phyloP scores from a whole-genome alignment of 2,113 vertebrate species.

The Tursiops truncatus region DNA sequence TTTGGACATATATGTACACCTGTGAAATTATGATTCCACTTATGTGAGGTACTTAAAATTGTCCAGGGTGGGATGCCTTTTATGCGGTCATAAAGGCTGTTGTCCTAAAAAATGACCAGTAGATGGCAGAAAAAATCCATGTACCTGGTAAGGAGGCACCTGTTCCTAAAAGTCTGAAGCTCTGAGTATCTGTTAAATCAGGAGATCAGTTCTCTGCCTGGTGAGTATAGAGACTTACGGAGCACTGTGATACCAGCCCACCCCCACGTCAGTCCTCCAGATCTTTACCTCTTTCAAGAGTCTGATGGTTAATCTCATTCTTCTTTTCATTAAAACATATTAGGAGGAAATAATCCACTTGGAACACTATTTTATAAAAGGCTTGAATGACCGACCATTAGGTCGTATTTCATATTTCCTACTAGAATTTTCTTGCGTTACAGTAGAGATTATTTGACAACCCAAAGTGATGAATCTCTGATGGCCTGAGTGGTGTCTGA shows the following conservation, averaged over 20 bases:
- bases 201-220: background rate
- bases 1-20: background rate
- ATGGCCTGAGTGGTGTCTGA: background rate
- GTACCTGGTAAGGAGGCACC: background rate
- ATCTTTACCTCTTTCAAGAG: background rate
- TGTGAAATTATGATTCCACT: background rate
- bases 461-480: background rate
- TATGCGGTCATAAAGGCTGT: background rate
- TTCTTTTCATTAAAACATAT: background rate
- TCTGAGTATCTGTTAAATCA: background rate
- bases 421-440: background rate
- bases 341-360: background rate
- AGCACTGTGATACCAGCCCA: background rate
- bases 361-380: slow-evolving; percentile 41
- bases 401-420: background rate
- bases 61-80: background rate
- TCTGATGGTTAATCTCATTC: background rate
- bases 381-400: slow-evolving; percentile 24
- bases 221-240: background rate
- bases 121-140: slow-evolving; percentile 65
- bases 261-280: background rate
- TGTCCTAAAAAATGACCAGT: background rate
- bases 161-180: background rate
- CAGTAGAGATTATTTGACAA: background rate
- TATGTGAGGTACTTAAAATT: background rate